Base-by-base conservation (phyloP, 2,113 vertebrate genomes). In the Seriola dumerili region DNA sequence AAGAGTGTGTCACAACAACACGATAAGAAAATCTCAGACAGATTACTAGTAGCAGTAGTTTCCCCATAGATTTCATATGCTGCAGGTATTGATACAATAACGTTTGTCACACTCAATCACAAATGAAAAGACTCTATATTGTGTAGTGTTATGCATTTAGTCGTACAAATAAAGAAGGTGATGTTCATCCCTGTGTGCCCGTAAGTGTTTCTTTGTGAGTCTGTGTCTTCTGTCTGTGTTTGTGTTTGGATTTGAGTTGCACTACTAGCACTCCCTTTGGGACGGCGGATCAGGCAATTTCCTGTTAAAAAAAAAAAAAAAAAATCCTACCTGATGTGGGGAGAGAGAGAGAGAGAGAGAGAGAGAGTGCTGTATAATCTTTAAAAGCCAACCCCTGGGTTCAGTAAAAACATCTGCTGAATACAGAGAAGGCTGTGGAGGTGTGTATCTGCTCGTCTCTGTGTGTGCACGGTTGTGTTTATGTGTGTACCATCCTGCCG, bases 251-350 rank as follows among this genome's bases (percentile, higher is more conserved):
- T 88, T 88, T 61, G 76, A 84, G 85, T 88, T 92, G 89, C 86
- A 91, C 89, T 89, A 19, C 65, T 66, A 79, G 76, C 90, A 85
- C 89, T 94, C 90, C 91, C 90, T 88, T 55, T 86, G 93, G 90
- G 91, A 92, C 71, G 34, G 70, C 64, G 88, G 91, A 93, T 93
- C 91, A 94, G 91, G 86, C 90, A 94, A 92, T 92, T 92, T 91
- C 90, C 90, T 93, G 90, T 91, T 66, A 19, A 21, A 66, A 23
- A 83, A 80, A 81, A 85, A 89, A 89, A 76, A 83, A 80, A 80
- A 85, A 89, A 89, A 76, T 57, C 76, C 73, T 86, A 91, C 78
- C 87, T 92, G 86, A 89, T 85, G 86, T 85, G 58, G 58, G 61
- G 89, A 83, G 84, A 76, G n/a, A 23, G 84, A 83, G 84, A 78